Evolutionary conservation across 2,113 vertebrate genomes (phyloP).

Genomic region (Perca flavescens): DNA sequence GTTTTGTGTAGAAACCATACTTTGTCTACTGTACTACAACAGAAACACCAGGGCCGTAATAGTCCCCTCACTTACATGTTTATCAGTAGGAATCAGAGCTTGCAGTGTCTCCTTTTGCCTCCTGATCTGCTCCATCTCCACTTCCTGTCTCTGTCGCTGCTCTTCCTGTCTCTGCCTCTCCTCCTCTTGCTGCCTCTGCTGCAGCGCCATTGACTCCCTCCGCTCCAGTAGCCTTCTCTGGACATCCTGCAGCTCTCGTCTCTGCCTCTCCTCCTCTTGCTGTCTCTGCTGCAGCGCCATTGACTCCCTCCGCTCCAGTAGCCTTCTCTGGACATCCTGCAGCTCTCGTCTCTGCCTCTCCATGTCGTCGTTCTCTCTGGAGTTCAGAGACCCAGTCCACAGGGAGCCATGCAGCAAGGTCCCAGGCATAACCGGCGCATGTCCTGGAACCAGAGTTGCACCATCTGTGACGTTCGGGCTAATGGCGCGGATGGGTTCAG

Average conservation of each 20-base stretch:
- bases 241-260: neutral
- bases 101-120: constrained; percentile 64
- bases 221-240: constrained; percentile 22
- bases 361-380: neutral
- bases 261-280: constrained; percentile 52
- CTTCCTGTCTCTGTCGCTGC: constrained; percentile 9
- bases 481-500: neutral
- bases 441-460: constrained; percentile 42
- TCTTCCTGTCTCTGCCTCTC: constrained; percentile 35
- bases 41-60: neutral
- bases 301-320: neutral
- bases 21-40: neutral
- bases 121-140: constrained; percentile 61
- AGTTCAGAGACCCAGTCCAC: neutral
- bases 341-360: constrained; percentile 75
- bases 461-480: neutral
- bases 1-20: neutral
- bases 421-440: constrained; percentile 47
- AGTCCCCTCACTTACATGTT: constrained; percentile 78
- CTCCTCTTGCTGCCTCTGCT: constrained; percentile 53
- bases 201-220: neutral
- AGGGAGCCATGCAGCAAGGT: neutral
- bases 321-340: constrained; percentile 75
- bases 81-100: constrained; percentile 73
- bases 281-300: constrained; percentile 67